phyloP scores from a whole-genome alignment of 1,140 invertebrate genomes.

The Anoplolepis gracilipes region DNA sequence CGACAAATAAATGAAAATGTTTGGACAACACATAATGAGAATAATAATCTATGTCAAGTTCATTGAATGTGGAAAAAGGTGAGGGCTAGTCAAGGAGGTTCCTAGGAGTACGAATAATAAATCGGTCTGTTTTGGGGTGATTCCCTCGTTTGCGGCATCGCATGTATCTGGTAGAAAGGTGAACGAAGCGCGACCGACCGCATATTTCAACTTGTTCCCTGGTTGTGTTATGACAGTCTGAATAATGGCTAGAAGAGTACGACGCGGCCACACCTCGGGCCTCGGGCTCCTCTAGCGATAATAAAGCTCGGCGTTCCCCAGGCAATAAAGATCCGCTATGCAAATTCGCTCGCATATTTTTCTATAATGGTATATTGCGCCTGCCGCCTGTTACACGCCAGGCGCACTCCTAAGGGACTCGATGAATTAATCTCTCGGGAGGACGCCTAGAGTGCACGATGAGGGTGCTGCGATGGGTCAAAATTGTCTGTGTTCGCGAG shows the following conservation, averaged over 20 bases:
- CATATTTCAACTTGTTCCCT: constrained; percentile 80
- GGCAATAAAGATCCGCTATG: constrained; percentile 78
- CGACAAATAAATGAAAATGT: not conserved
- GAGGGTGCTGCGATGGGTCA: not conserved
- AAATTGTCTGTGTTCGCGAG: not conserved
- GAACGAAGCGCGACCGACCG: constrained; percentile 68
- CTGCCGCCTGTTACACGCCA: constrained; percentile 31
- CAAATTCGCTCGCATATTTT: constrained; percentile 80
- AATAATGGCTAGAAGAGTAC: constrained; percentile 76
- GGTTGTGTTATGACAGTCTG: constrained; percentile 75
- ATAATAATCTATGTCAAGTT: not conserved
- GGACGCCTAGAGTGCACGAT: not conserved
- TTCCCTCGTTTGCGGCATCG: constrained; percentile 74
- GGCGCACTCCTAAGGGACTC: constrained; percentile 46
- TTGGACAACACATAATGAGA: constrained; percentile 6
- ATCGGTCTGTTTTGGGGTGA: constrained; percentile 72
- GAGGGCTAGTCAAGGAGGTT: not conserved
- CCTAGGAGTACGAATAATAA: constrained; percentile 61
- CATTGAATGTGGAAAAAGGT: constrained; percentile 7
- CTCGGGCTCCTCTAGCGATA: constrained; percentile 65
- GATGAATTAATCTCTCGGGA: constrained; percentile 63
- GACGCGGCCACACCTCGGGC: constrained; percentile 52
- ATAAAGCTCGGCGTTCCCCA: constrained; percentile 72
- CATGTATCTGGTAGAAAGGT: constrained; percentile 60
- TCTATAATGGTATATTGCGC: constrained; percentile 65